Base-by-base conservation (phyloP, 2,113 vertebrate species). In the Prionailurus viverrinus region DNA sequence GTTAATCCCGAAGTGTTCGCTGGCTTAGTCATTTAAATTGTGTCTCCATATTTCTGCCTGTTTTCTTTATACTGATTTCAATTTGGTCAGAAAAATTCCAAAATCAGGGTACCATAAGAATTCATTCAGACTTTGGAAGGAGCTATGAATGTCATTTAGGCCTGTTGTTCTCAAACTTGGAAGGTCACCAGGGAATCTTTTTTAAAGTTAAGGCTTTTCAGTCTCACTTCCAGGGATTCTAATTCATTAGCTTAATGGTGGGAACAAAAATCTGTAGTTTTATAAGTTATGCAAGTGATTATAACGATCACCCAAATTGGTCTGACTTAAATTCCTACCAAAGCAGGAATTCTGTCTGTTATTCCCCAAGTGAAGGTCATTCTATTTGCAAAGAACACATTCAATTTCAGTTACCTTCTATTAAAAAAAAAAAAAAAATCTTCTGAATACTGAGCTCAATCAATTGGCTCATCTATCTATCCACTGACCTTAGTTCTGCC, bases 41-140 rank as follows among this genome's bases (percentile, higher is more conserved):
- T 86, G 25, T n/a, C 74, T 76, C 83, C 81, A 12, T 66, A 87
- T 76, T 66, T 95, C 41, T 76, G 19, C 53, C 48, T 89, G 19
- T 91, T 89, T 79, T 80, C 71, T 80, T 95, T 58, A 93, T 13
- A 73, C 2, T 58, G 19, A 90, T 45, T 81, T 95, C n/a, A 73
- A 15, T 80, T 58, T 81, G 33, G 14, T 71, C 18, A 39, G 12
- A 73, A 95, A 33, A 83, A 83, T 61, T 55, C 41, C 41, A 41
- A 88, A 97, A 48, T 23, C 69, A 29, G 65, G 71, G 27, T 61
- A 48, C 19, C 58, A 7, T n/a, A 76, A 86, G 65, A 68, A 51
- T 58, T 73, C 27, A 51, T 58, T 73, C 27, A 81, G 18, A 61
- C 10, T 48, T 85, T 27, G 29, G n/a, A 84, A 89, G 15, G 10